Evolutionary conservation across 2,888 invertebrate species (phyloP).

Genomic region (Parascotia fuliginaria): DNA sequence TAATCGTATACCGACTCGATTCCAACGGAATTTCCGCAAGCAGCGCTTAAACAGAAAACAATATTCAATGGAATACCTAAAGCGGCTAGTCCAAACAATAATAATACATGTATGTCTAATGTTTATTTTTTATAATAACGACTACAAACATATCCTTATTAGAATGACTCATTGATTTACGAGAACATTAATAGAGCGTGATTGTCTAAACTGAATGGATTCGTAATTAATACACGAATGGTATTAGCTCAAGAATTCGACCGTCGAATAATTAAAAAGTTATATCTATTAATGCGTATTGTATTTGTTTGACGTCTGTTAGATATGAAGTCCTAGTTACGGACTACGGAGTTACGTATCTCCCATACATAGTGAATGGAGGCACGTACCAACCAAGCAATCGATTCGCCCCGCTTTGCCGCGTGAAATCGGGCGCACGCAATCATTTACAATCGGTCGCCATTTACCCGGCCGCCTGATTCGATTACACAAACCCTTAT

Average conservation of each 20-base stretch:
- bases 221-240: slow-evolving; percentile 20
- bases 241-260: slow-evolving; percentile 12
- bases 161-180: slow-evolving; percentile 9
- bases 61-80: neutral
- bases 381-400: slow-evolving; percentile 61
- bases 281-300: slow-evolving; percentile 21
- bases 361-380: slow-evolving; percentile 58
- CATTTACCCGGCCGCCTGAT: slow-evolving; percentile 63
- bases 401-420: slow-evolving; percentile 74
- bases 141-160: slow-evolving; percentile 5
- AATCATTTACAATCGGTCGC: slow-evolving; percentile 70
- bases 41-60: neutral
- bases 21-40: neutral
- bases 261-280: slow-evolving; percentile 25
- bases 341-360: slow-evolving; percentile 37
- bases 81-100: neutral
- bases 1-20: neutral
- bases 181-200: slow-evolving; percentile 14
- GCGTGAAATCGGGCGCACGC: slow-evolving; percentile 80
- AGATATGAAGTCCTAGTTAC: slow-evolving; percentile 43
- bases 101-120: neutral
- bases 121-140: neutral
- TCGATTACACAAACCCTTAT: slow-evolving; percentile 69
- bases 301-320: slow-evolving; percentile 26
- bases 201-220: slow-evolving; percentile 9